Base-by-base conservation (phyloP, 2,797 vertebrate species). In the Pogonophryne albipinna region DNA sequence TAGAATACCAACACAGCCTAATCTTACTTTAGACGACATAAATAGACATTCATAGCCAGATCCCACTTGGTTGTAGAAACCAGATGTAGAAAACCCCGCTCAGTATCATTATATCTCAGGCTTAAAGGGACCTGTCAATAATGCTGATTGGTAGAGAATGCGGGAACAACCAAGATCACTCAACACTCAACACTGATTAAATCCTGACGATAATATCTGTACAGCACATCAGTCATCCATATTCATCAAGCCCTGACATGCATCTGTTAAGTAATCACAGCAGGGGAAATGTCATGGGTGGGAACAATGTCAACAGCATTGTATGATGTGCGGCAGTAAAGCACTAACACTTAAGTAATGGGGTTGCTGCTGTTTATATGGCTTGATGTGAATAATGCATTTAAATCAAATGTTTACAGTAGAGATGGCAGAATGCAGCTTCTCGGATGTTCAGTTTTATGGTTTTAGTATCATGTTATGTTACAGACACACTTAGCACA, bases 141-240 rank as follows among this genome's bases (percentile, higher is more conserved):
- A 86, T 83, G 80, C 68, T 86, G 88, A 91, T 91, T 91, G 81
- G 79, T 76, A 65, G 66, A 79, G 80, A 86, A 67, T 13, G 72
- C 46, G 51, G 46, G 44, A 57, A 70, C 71, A 76, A 87, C 70
- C 2, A 47, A 80, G 78, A 89, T 91, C 89, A 91, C 88, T 93
- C 88, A 83, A 79, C 89, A 91, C 88, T 93, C 88, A 83, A 79
- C 76, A 27, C 84, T 91, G 92, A 93, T 94, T 93, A 91, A 93
- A 91, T 85, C 72, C 86, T 65, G 79, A 75, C 67, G 12, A 85
- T 86, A 88, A 88, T 87, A 85, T 87, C 78, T 57, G 76, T 78
- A 78, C 71, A 71, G 83, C 56, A 34, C 89, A 88, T 89, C 71
- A 82, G 50, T 89, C 88, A 83, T 80, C 74, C 69, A 84, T 89